phyloP scores from a whole-genome alignment of 92 coral and sea anemone genomes.

The Heteractis magnifica region DNA sequence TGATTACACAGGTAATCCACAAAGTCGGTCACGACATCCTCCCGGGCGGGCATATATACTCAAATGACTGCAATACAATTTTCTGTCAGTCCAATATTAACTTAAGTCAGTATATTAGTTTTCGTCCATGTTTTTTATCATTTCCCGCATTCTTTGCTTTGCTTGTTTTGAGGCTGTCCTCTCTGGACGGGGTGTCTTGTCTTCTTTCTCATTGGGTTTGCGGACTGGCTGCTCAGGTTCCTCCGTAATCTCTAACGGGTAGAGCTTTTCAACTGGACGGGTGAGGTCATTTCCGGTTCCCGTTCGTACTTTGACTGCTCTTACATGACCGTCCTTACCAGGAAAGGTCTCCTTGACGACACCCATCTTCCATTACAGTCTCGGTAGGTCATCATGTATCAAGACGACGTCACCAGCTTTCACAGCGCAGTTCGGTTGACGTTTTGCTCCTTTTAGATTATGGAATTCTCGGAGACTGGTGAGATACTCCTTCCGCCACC shows the following conservation, averaged over 20 bases:
- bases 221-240: not conserved
- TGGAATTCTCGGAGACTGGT: slow-evolving; percentile 31
- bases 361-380: slow-evolving; percentile 38
- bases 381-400: slow-evolving; percentile 30
- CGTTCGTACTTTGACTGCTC: slow-evolving; percentile 31
- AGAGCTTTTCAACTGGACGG: slow-evolving; percentile 12
- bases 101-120: no score
- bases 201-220: slow-evolving; percentile 1
- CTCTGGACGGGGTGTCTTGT: slow-evolving; percentile 9
- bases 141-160: not conserved
- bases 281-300: slow-evolving; percentile 8
- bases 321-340: slow-evolving; percentile 37
- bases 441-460: slow-evolving; percentile 4
- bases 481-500: slow-evolving; percentile 14
- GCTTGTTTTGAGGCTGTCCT: not conserved
- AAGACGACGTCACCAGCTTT: slow-evolving; percentile 40
- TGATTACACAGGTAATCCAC: not conserved
- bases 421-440: not conserved
- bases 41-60: no score
- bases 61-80: no score
- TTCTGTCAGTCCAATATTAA: no score
- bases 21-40: slow-evolving; percentile 1
- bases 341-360: slow-evolving; percentile 26
- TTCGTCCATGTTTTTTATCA: not conserved
- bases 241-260: slow-evolving; percentile 7